phyloP scores from a whole-genome alignment of 2,888 invertebrate genomes.

The Anthophora plumipes region DNA sequence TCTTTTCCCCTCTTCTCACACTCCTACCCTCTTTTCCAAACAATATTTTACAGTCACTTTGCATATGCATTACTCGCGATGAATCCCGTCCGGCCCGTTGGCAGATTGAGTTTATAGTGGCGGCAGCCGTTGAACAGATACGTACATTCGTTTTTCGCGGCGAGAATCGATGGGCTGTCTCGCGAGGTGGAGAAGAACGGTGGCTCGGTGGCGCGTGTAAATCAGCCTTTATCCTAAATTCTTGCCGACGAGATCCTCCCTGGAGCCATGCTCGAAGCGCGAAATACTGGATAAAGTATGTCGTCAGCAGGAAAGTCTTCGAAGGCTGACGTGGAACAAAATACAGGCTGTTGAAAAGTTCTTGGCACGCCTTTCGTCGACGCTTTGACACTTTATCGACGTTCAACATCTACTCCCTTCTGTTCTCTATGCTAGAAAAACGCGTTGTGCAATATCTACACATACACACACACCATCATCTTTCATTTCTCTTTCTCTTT shows the following conservation, averaged over 20 bases:
- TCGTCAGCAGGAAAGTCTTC: slow-evolving; percentile 61
- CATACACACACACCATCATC: too few species aligned
- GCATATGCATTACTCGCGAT: slow-evolving; percentile 42
- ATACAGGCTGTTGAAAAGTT: slow-evolving; percentile 71
- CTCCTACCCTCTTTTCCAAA: too few species aligned
- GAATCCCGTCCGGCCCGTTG: slow-evolving; percentile 28
- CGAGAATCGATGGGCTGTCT: slow-evolving; percentile 42
- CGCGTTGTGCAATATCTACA: neutral
- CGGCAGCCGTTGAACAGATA: slow-evolving; percentile 29
- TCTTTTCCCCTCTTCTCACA: too few species aligned
- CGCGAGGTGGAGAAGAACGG: neutral
- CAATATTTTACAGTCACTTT: slow-evolving; percentile 48
- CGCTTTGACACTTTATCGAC: slow-evolving; percentile 70
- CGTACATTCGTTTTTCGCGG: slow-evolving; percentile 14
- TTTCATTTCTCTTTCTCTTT: too few species aligned
- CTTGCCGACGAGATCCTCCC: slow-evolving; percentile 59
- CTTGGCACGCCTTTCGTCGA: slow-evolving; percentile 62
- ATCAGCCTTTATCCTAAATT: slow-evolving; percentile 61
- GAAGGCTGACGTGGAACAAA: slow-evolving; percentile 69
- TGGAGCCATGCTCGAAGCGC: slow-evolving; percentile 9
- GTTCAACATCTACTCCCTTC: neutral
- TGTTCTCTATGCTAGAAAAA: neutral
- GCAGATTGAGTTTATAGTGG: slow-evolving; percentile 42
- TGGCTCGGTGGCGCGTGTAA: slow-evolving; percentile 41
- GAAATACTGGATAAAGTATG: slow-evolving; percentile 64